Evolutionary conservation across 2,797 vertebrate species (phyloP).

Genomic region (Loris lydekkerianus): DNA sequence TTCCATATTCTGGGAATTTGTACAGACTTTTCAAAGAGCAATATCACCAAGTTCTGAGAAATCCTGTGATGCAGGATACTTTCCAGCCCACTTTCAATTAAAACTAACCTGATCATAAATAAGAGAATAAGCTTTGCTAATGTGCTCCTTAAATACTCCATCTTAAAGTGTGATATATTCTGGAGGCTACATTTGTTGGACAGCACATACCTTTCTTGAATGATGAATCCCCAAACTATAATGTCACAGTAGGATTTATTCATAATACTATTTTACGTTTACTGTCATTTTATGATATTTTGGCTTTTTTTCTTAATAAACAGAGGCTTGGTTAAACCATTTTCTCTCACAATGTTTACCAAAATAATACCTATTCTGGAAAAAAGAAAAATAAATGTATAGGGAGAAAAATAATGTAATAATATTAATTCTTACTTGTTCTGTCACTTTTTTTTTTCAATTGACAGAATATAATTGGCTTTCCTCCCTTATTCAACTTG

Average conservation of each 20-base stretch:
- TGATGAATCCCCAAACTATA: conserved; percentile 37
- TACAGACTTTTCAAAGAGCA: background rate
- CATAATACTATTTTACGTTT: conserved; percentile 57
- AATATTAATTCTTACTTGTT: background rate
- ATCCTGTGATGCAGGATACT: background rate
- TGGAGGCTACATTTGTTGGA: conserved; percentile 54
- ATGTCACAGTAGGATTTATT: conserved; percentile 58
- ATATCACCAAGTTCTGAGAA: background rate
- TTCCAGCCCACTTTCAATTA: conserved; percentile 41
- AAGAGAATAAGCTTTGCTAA: conserved; percentile 55
- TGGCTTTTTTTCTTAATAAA: conserved; percentile 1
- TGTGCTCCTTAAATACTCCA: conserved; percentile 42
- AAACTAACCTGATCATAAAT: conserved; percentile 57
- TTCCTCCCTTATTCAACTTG: background rate
- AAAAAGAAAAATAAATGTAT: background rate
- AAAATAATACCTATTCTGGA: background rate
- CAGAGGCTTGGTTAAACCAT: background rate
- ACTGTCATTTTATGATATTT: conserved; percentile 49
- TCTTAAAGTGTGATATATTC: conserved; percentile 50
- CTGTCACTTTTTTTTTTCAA: background rate
- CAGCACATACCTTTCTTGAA: conserved; percentile 24
- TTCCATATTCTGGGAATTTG: background rate
- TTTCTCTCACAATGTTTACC: conserved; percentile 26
- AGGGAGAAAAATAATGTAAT: background rate
- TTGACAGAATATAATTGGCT: background rate